Conservation (phyloP, 2,888 invertebrate species). For the Apamea epomidion region DNA sequence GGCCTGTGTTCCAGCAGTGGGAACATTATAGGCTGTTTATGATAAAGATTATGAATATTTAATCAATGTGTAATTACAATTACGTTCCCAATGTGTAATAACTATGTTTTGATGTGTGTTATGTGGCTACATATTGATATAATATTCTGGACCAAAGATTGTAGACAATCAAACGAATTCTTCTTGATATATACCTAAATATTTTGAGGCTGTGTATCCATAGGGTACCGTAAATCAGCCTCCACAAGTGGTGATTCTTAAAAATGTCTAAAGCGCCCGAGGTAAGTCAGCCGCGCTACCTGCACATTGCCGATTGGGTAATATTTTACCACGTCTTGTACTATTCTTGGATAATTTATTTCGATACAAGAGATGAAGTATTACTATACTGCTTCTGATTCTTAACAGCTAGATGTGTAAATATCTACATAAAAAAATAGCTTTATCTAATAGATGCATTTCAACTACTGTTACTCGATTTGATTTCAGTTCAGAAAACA, state of each 20-base stretch:
- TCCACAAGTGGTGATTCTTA: not conserved
- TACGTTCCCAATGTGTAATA: not conserved
- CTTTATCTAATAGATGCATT: too few species aligned
- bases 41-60: not conserved
- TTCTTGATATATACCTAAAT: not conserved
- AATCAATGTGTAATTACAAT: not conserved
- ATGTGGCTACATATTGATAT: not conserved
- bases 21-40: too few species aligned
- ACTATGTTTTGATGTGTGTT: not conserved
- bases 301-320: slow-evolving; percentile 1
- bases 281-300: not conserved
- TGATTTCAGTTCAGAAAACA: too few species aligned
- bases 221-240: not conserved
- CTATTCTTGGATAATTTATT: not conserved
- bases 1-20: too few species aligned
- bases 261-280: not conserved
- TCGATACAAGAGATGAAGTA: not conserved
- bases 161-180: not conserved
- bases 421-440: too few species aligned
- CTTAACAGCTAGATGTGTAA: too few species aligned
- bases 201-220: not conserved
- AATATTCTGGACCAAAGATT: not conserved
- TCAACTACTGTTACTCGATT: too few species aligned
- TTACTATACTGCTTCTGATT: too few species aligned
- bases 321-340: slow-evolving; percentile 1